Evolutionary conservation across 1,140 invertebrate species (phyloP).

Genomic region (Meteorus sp.): DNA sequence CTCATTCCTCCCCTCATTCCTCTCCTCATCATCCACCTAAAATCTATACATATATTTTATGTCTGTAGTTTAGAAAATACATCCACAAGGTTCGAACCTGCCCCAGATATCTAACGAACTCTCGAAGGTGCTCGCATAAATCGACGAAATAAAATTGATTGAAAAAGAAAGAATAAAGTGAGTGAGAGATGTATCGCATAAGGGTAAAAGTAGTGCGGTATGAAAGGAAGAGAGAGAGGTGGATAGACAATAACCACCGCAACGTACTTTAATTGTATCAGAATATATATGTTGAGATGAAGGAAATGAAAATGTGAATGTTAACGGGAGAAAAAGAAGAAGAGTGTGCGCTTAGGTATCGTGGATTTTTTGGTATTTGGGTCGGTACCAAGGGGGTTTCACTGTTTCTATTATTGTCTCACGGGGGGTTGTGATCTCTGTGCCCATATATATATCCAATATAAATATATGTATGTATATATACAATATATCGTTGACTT

Average conservation of each 20-base stretch:
- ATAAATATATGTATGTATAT: too few relatives aligned
- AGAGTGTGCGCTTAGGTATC: conserved; percentile 41
- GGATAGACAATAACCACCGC: conserved; percentile 35
- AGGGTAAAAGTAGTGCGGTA: too few relatives aligned
- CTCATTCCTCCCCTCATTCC: conserved; percentile 14
- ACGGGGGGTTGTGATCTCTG: conserved; percentile 37
- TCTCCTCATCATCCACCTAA: too few relatives aligned
- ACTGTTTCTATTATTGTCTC: conserved; percentile 59
- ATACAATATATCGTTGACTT: too few relatives aligned
- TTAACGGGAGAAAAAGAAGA: conserved; percentile 6
- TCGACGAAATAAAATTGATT: conserved; percentile 37
- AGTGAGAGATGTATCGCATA: neutral
- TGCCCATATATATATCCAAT: too few relatives aligned
- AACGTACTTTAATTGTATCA: conserved; percentile 51
- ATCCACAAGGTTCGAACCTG: conserved; percentile 27
- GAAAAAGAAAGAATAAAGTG: neutral
- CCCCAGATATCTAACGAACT: conserved; percentile 38
- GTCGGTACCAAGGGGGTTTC: conserved; percentile 31
- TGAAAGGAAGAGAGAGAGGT: conserved; percentile 2
- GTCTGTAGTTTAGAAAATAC: neutral
- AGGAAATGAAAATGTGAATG: too few relatives aligned
- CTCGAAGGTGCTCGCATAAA: conserved; percentile 33
- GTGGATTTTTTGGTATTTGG: conserved; percentile 48
- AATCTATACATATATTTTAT: conserved; percentile 17
- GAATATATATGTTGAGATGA: conserved; percentile 24